Conservation (phyloP, 2,888 invertebrate genomes). For the Protophormia terraenovae region DNA sequence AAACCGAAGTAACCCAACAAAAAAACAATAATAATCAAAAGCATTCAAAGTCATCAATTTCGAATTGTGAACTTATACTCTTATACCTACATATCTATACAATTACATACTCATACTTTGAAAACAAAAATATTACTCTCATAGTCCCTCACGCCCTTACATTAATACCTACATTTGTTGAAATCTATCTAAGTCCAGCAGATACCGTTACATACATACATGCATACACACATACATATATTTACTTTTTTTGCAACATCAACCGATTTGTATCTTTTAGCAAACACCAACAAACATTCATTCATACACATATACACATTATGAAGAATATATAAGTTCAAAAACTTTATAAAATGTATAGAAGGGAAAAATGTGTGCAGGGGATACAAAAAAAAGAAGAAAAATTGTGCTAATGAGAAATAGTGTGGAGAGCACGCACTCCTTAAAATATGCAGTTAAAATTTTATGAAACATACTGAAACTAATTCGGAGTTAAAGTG, state of each 20-base stretch:
- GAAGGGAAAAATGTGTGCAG: background rate
- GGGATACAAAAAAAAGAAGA: background rate
- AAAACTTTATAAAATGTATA: background rate
- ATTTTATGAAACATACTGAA: background rate
- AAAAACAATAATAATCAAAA: conserved; percentile 61
- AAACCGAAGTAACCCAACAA: conserved; percentile 44
- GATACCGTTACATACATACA: background rate
- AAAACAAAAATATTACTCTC: background rate
- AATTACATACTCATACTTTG: background rate
- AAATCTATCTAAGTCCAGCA: conserved; percentile 35
- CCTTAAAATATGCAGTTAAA: background rate
- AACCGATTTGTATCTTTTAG: conserved; percentile 51
- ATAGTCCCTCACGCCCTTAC: background rate
- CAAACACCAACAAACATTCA: background rate
- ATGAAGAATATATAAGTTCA: background rate
- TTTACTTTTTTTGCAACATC: conserved; percentile 32
- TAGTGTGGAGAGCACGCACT: background rate
- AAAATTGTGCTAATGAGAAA: conserved; percentile 28
- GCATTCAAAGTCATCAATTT: conserved; percentile 70
- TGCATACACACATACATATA: background rate
- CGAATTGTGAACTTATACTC: conserved; percentile 65
- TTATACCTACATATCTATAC: background rate
- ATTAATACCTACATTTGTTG: conserved; percentile 16
- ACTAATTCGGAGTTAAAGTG: background rate
- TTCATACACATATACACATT: background rate